Evolutionary conservation across 2,797 vertebrate species (phyloP).

Genomic region (Pantherophis vulpinus): DNA sequence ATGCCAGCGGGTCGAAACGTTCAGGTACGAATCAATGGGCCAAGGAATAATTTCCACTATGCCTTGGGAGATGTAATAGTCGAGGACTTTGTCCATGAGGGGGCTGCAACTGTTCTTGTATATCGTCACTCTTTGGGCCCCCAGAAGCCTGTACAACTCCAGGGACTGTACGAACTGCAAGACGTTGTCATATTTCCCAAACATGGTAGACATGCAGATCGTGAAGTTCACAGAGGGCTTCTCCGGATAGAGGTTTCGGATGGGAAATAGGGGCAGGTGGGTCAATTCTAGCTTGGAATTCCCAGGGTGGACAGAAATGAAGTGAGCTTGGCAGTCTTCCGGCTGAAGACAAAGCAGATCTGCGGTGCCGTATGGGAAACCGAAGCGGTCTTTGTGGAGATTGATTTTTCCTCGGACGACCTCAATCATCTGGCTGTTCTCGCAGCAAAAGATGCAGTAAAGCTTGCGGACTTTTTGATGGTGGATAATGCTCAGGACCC

Average conservation of each 20-base stretch:
- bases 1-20: slow-evolving; percentile 59
- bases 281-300: not conserved
- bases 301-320: slow-evolving; percentile 47
- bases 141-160: slow-evolving; percentile 72
- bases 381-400: slow-evolving; percentile 64
- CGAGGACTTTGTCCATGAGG: slow-evolving; percentile 66
- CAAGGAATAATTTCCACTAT: slow-evolving; percentile 67
- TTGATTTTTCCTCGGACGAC: slow-evolving; percentile 40
- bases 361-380: slow-evolving; percentile 60
- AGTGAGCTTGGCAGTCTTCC: slow-evolving; percentile 19
- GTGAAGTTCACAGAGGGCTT: slow-evolving; percentile 64
- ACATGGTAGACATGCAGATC: slow-evolving; percentile 72
- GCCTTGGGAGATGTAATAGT: slow-evolving; percentile 66
- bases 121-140: slow-evolving; percentile 61
- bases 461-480: slow-evolving; percentile 54
- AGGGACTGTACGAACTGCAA: slow-evolving; percentile 73
- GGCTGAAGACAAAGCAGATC: slow-evolving; percentile 59
- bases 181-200: slow-evolving; percentile 71
- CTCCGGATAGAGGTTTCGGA: slow-evolving; percentile 39
- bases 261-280: slow-evolving; percentile 51
- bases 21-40: slow-evolving; percentile 69
- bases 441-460: slow-evolving; percentile 60
- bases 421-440: accelerated
- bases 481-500: slow-evolving; percentile 62
- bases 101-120: slow-evolving; percentile 73